Base-by-base conservation (phyloP, 2,113 vertebrate species). In the Pogona vitticeps region DNA sequence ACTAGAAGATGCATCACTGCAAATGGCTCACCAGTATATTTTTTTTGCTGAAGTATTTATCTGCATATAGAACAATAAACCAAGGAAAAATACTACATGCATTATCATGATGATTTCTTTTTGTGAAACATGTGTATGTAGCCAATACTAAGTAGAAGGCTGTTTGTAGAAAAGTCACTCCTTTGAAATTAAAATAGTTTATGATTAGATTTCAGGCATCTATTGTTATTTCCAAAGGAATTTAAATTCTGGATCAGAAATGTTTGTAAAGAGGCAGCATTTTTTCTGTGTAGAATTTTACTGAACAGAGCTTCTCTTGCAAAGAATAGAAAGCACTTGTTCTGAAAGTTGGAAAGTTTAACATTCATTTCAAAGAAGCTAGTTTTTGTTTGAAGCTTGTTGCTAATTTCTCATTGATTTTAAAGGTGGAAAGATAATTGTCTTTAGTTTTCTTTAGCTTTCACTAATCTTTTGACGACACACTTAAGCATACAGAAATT, bases 291-390 rank as follows among this genome's bases (percentile, higher is more conserved):
- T 46, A 85, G 70, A 68, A 10, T 46, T 21, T 46, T 4, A 10
- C 68, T 0, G 7, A 59, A 58, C 88, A 80, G 79, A 13, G 40
- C 81, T 89, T 76, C 9, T 91, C 87, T 91, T 91, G 83, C 61
- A 90, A 90, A 40, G 33, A 81, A 52, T n/a, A 81, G 10, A 63
- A 26, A 86, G 18, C 31, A 21, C 40, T 75, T 92, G 91, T 87
- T 93, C 73, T 1, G 15, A 72, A 87, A 31, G 33, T 78, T 79
- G 90, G 71, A 88, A 96, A 96, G 92, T 96, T 94, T 75, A 81
- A 84, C 76, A 90, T 88, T 84, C 20, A 28, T 85, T 36, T 80
- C 68, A 18, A 52, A 78, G 65, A 14, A 26, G 21, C 46, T 21
- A 20, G 14, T 20, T 85, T 84, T 84, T 9, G 70, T 18, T 28